Evolutionary conservation across 2,113 vertebrate genomes (phyloP).

Genomic region (Balaeniceps rex): DNA sequence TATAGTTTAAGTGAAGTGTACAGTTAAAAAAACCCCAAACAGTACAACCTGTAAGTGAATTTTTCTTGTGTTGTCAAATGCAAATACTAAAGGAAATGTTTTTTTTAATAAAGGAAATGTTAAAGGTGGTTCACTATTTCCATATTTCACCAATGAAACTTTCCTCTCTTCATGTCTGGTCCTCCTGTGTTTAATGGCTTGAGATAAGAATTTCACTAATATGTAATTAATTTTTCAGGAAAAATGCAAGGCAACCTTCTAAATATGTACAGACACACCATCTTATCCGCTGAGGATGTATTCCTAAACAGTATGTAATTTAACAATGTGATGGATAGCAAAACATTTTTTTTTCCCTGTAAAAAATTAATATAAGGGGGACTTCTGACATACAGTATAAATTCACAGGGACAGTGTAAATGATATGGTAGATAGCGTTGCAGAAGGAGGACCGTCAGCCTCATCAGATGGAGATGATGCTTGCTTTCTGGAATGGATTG

Average conservation of each 20-base stretch:
- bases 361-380: neutral
- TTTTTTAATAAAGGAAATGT: neutral
- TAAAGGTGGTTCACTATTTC: neutral
- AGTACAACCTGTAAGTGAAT: neutral
- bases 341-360: neutral
- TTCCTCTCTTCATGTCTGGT: neutral
- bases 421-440: neutral
- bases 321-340: neutral
- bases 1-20: neutral
- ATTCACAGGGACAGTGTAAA: neutral
- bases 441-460: neutral
- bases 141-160: neutral
- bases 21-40: neutral
- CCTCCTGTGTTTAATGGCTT: neutral
- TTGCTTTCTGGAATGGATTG: neutral
- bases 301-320: neutral
- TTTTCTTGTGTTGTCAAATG: neutral
- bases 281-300: neutral
- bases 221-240: neutral
- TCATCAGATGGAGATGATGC: neutral
- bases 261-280: neutral
- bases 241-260: neutral
- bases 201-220: neutral
- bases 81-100: neutral
- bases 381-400: neutral